Evolutionary conservation across 2,113 vertebrate species (phyloP).

Genomic region (human): DNA sequence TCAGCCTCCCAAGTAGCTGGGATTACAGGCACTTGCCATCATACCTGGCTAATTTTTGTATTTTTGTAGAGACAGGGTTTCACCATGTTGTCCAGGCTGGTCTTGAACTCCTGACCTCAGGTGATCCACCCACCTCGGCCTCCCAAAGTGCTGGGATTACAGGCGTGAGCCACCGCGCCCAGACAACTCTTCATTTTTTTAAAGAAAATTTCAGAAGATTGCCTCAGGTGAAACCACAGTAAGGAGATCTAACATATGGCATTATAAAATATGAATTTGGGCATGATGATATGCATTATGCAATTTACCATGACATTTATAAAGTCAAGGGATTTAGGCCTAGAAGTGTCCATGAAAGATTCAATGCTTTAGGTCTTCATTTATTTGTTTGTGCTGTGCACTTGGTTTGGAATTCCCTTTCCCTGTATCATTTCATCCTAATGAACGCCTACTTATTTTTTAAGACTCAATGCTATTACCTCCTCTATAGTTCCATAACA

Average conservation of each 20-base stretch:
- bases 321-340: neutral
- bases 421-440: neutral
- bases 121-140: too few relatives aligned
- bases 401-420: neutral
- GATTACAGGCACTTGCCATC: too few relatives aligned
- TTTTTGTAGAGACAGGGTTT: too few relatives aligned
- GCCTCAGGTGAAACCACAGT: neutral
- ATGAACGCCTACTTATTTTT: neutral
- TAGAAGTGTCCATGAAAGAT: neutral
- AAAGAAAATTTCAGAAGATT: neutral
- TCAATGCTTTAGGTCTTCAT: neutral
- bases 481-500: neutral
- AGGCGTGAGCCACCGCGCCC: accelerated
- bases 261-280: neutral
- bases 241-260: neutral
- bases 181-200: neutral
- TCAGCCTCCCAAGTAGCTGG: too few relatives aligned
- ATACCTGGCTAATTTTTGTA: too few relatives aligned
- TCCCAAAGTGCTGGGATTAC: too few relatives aligned
- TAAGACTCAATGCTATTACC: neutral
- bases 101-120: too few relatives aligned
- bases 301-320: neutral
- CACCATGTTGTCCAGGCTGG: too few relatives aligned
- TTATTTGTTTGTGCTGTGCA: neutral
- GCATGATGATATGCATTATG: neutral